Base-by-base conservation (phyloP, 2,797 vertebrate genomes). In the Knipowitschia caucasica region DNA sequence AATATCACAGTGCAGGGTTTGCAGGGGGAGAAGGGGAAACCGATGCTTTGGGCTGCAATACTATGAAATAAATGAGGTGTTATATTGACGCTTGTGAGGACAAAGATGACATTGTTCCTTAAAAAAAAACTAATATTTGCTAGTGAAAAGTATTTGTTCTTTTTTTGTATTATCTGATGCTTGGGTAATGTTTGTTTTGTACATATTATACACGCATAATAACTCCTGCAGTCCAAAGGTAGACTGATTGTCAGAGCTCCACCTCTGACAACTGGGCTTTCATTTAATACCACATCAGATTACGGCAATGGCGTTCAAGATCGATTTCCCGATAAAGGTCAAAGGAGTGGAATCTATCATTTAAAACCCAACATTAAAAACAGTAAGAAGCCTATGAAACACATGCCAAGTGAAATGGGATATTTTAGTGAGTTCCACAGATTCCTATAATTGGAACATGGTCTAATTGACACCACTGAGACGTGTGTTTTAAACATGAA, bases 1-100 rank as follows among this genome's bases (percentile, higher is more conserved):
- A 52, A 49, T 31, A 43, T 23, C 33, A 17, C 44, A 26, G 25
- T 20, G 17, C 38, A 42, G 14, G 65, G 49, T 27, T 23, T 35
- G 33, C 50, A 36, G 6, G 38, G 33, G 42, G 21, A 50, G 5
- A 62, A 46, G 21, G 30, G 24, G 24, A 12, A 44, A 24, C 4
- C 1, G 21, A 44, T 15, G 17, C 45, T 4, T 34, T 18, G 33
- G 30, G 9, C 1, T 2, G 1, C 9, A 24, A 6, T 30, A 46
- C 44, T 29, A 9, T 30, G 17, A 2, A 18, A 20, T 17, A 46
- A 23, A 36, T 15, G 1, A 8, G 2, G 6, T 7, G 7, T 38
- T 8, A 3, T 38, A 38, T 38, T 38, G 14, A 20, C 20, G 18
- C 10, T 10, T 39, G 36, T 20, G 36, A 39, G 36, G 36, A 39